Base-by-base conservation (phyloP, 30 jellyfish, hydroid and myxozoan genomes). In the Rhopilema esculentum region DNA sequence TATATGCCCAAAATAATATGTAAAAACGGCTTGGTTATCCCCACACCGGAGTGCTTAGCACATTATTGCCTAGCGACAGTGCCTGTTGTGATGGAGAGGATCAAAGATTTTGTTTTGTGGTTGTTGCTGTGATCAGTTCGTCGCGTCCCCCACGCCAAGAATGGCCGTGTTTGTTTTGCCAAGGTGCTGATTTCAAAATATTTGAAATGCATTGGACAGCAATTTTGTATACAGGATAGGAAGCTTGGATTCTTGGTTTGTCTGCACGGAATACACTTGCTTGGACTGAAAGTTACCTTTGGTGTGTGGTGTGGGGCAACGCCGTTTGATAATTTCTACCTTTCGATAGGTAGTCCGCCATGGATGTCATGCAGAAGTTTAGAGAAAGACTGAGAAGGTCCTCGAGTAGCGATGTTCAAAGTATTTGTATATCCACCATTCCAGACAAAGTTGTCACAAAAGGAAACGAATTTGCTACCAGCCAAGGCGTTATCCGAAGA, bases 301-400 rank as follows among this genome's bases (percentile, higher is more conserved):
- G n/a, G n/a, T n/a, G n/a, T n/a, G n/a, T n/a, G n/a, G n/a, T n/a
- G n/a, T n/a, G n/a, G n/a, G n/a, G n/a, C n/a, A n/a, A n/a, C n/a
- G n/a, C n/a, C n/a, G n/a, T n/a, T n/a, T n/a, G n/a, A n/a, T n/a
- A n/a, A n/a, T n/a, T n/a, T n/a, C n/a, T n/a, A n/a, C n/a, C n/a
- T n/a, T n/a, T n/a, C n/a, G n/a, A n/a, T n/a, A n/a, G n/a, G n/a
- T n/a, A n/a, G n/a, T 17, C 31, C 16, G 30, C 51, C 66, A 72
- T 75, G 85, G 85, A 33, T 75, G 85, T 75, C 0, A 75, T 75
- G 70, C 85, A 75, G 71, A 75, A 75, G 33, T 75, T 33, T 75
- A 50, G 85, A 48, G 85, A 49, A 26, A 75, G 85, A 31, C 18
- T 75, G 16, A 33, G 85, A n/a, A 49, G 85, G 27, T 75, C 85